These are phyloP conservation scores for Atherix ibis DNA, from an alignment of 2,888 invertebrate species.

Conservation along the genomic window DNA sequence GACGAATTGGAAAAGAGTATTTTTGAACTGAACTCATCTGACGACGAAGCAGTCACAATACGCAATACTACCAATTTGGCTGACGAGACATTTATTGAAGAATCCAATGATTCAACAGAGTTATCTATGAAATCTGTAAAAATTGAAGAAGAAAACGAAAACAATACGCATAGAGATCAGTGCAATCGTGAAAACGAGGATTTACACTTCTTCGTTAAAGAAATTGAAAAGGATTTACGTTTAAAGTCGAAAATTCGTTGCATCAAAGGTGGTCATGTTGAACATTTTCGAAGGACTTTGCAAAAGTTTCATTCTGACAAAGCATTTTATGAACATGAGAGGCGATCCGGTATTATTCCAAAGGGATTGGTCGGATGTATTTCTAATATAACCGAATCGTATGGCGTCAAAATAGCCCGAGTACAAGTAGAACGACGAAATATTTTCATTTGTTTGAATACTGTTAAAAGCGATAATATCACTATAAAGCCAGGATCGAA, in stretches of 20 bases:
- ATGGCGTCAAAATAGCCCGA: background rate
- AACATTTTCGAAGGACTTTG: background rate
- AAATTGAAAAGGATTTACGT: background rate
- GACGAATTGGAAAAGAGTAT: too few species aligned
- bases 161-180: too few species aligned
- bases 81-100: too few species aligned
- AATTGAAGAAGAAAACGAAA: too few species aligned
- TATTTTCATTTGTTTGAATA: background rate
- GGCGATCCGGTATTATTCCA: background rate
- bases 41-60: too few species aligned
- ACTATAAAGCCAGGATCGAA: conserved; percentile 1
- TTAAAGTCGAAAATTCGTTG: conserved; percentile 2
- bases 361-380: background rate
- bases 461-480: too few species aligned
- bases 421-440: background rate
- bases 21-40: too few species aligned
- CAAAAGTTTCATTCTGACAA: conserved; percentile 2
- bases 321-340: conserved; percentile 6
- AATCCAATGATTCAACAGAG: too few species aligned
- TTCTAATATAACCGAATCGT: background rate
- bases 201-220: background rate
- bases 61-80: too few species aligned
- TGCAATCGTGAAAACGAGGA: background rate
- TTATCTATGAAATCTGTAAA: too few species aligned
- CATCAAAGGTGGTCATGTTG: conserved; percentile 3